Conservation (phyloP, 2,113 vertebrate genomes). For the Buteo buteo region DNA sequence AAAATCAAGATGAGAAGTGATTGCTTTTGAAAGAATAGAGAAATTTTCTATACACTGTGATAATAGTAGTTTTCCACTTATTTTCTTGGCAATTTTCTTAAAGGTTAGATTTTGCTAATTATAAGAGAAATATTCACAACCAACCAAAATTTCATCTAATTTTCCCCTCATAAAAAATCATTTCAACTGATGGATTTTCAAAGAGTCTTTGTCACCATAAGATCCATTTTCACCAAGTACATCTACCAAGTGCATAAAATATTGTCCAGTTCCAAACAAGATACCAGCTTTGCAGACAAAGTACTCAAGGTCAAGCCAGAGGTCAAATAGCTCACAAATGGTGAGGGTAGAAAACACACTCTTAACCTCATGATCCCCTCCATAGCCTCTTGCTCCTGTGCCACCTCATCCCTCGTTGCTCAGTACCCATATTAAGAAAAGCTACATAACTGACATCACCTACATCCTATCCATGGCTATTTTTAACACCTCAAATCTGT, state of each 20-base stretch:
- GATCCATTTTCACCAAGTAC: neutral
- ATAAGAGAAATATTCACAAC: neutral
- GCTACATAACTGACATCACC: neutral
- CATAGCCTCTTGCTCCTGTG: neutral
- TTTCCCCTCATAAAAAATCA: neutral
- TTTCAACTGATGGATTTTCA: neutral
- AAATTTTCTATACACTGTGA: neutral
- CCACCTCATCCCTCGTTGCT: neutral
- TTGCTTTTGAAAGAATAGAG: neutral
- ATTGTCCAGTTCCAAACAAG: neutral
- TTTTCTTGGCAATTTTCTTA: neutral
- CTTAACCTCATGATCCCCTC: neutral
- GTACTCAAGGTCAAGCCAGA: neutral
- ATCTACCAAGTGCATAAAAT: neutral
- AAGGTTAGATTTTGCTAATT: neutral
- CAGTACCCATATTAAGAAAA: neutral
- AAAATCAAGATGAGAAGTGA: neutral
- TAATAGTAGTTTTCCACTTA: neutral
- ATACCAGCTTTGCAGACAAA: neutral
- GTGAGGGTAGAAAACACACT: neutral
- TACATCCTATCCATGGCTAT: neutral
- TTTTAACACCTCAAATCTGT: neutral
- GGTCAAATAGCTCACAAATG: neutral
- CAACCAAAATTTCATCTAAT: neutral
- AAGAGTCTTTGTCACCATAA: neutral